These are phyloP conservation scores for Belgica antarctica DNA, from an alignment of 2,888 invertebrate species.

Conservation along the genomic window DNA sequence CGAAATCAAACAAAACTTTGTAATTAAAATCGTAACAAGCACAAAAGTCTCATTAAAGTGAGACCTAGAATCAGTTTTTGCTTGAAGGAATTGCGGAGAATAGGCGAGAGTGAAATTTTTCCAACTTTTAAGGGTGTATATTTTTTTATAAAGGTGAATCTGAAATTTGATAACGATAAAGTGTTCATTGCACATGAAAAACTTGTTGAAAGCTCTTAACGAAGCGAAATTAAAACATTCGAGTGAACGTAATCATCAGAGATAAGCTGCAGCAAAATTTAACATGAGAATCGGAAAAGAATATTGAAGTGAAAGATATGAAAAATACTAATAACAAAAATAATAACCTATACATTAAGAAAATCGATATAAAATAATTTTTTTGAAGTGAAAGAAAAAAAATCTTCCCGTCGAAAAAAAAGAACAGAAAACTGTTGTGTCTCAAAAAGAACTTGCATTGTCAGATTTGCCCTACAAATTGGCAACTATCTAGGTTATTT, in stretches of 20 bases:
- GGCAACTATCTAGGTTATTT: too few species aligned
- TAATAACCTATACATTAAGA: constrained; percentile 44
- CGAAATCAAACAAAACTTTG: constrained; percentile 26
- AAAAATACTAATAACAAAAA: constrained; percentile 44
- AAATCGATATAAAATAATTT: constrained; percentile 44
- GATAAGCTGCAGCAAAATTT: constrained; percentile 23
- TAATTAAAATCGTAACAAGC: constrained; percentile 21
- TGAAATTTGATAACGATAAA: constrained; percentile 41
- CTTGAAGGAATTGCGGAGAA: background rate
- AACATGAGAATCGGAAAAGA: constrained; percentile 37
- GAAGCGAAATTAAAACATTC: background rate
- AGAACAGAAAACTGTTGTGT: constrained; percentile 36
- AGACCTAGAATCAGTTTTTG: background rate
- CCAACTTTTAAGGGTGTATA: constrained; percentile 43
- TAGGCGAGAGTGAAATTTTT: constrained; percentile 23
- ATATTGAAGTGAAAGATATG: constrained; percentile 44
- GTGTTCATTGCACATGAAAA: constrained; percentile 21
- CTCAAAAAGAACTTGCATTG: too few species aligned
- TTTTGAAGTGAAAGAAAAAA: constrained; percentile 38
- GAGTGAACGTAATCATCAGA: constrained; percentile 17
- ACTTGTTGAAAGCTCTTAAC: constrained; percentile 3
- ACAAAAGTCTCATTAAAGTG: constrained; percentile 1
- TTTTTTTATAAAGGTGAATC: constrained; percentile 40
- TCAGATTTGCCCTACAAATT: too few species aligned
- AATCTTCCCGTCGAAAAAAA: too few species aligned